Percentiles rank a stretch among this genome's conserved stretches.
Evolutionary conservation across 2,113 vertebrate genomes (phyloP).

Genomic region (Marcusenius ussheri): DNA sequence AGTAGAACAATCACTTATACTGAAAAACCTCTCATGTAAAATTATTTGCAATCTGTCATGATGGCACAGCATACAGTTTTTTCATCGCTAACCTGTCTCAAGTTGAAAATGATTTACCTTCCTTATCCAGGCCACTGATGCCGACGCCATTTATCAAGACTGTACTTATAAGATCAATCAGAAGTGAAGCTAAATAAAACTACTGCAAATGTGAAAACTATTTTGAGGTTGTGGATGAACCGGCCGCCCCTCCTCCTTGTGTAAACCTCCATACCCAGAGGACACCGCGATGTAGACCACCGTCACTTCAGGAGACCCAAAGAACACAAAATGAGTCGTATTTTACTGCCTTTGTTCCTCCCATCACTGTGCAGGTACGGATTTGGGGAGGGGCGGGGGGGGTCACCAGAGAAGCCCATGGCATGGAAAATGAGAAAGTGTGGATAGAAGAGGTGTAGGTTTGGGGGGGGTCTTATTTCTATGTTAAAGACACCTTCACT

Average conservation of each 20-base stretch:
- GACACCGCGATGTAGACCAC: background rate
- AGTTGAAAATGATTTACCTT: constrained; percentile 1
- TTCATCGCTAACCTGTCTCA: background rate
- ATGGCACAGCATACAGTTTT: background rate
- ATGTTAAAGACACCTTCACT: background rate
- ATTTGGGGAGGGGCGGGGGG: background rate
- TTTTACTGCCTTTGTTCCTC: background rate
- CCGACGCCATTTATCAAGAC: background rate
- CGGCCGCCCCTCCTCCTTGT: background rate
- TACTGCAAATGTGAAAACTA: background rate
- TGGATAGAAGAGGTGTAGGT: background rate
- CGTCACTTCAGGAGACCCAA: background rate
- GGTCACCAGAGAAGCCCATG: background rate
- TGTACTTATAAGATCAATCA: background rate
- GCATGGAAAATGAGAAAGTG: background rate
- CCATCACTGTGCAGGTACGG: background rate
- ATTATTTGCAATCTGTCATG: background rate
- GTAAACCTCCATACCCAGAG: background rate
- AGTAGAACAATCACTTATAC: background rate
- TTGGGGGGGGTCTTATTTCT: background rate
- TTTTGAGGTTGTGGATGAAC: background rate
- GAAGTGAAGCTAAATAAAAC: background rate
- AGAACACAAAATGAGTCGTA: background rate
- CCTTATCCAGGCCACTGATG: background rate
- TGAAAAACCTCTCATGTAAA: constrained; percentile 1